Conservation (phyloP, 2,797 vertebrate species). For the Lithobates pipiens region DNA sequence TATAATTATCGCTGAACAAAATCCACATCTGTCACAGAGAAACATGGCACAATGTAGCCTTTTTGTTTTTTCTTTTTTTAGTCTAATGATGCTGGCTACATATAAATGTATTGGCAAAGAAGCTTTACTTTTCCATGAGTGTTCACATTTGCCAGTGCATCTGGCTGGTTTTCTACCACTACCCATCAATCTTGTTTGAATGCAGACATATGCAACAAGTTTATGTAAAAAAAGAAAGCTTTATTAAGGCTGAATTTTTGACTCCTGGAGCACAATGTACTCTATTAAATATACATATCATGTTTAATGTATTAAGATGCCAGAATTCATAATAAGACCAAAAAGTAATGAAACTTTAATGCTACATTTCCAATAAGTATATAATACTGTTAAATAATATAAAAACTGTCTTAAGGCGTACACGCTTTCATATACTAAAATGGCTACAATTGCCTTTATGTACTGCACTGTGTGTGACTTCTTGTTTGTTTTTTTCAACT, state of each 20-base stretch:
- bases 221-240: slow-evolving; percentile 2
- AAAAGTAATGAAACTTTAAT: slow-evolving; percentile 9
- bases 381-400: background rate
- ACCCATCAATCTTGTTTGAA: slow-evolving; percentile 16
- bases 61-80: slow-evolving; percentile 10
- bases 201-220: slow-evolving; percentile 32
- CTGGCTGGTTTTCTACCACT: background rate
- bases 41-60: slow-evolving; percentile 10
- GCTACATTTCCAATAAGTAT: slow-evolving; percentile 25
- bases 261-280: slow-evolving; percentile 9
- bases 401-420: slow-evolving; percentile 11
- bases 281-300: background rate
- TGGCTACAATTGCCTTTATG: background rate
- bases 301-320: slow-evolving; percentile 21
- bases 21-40: slow-evolving; percentile 33
- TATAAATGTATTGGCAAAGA: slow-evolving; percentile 7
- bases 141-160: slow-evolving; percentile 22
- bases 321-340: background rate
- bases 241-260: slow-evolving; percentile 17
- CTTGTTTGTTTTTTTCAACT: background rate
- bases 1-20: slow-evolving; percentile 27
- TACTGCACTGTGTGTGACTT: background rate
- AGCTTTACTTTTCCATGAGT: background rate
- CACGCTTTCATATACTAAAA: background rate
- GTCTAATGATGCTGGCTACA: slow-evolving; percentile 15